Percentiles rank a stretch among this genome's conserved stretches.
Conservation (phyloP, 1,140 invertebrate genomes). For the Zaprionus gabonicus region DNA sequence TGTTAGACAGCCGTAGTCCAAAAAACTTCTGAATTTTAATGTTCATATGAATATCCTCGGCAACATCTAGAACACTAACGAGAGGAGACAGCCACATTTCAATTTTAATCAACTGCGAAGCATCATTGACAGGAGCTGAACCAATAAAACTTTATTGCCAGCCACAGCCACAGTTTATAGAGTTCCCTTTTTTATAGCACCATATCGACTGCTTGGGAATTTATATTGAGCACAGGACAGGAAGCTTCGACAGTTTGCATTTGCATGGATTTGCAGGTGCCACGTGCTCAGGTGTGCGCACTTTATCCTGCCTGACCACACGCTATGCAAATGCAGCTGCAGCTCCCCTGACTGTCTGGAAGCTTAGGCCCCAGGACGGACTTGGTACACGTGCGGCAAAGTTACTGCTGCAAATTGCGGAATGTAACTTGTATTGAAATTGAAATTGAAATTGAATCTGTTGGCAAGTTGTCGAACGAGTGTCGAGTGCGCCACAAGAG, state of each 20-base stretch:
- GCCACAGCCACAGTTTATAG: background rate
- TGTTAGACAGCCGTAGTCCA: background rate
- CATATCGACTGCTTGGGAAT: constrained; percentile 15
- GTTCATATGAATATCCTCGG: background rate
- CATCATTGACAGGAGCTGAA: constrained; percentile 40
- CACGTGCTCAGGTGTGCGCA: constrained; percentile 7
- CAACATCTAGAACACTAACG: background rate
- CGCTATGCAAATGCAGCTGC: constrained; percentile 1
- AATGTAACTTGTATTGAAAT: constrained; percentile 27
- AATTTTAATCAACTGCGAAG: constrained; percentile 45
- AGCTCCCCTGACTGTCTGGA: background rate
- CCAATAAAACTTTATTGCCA: constrained; percentile 48
- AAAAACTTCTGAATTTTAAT: constrained; percentile 15
- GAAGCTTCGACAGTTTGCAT: constrained; percentile 5
- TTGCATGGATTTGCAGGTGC: background rate
- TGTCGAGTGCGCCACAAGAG: constrained; percentile 16
- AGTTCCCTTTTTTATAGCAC: constrained; percentile 14
- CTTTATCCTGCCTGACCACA: background rate
- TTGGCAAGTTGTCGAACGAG: constrained; percentile 13
- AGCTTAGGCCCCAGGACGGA: background rate
- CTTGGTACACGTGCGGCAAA: background rate
- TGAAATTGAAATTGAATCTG: constrained; percentile 41
- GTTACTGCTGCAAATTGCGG: constrained; percentile 12
- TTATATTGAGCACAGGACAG: constrained; percentile 14
- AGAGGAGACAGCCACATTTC: constrained; percentile 12